Conservation (phyloP, 2,888 invertebrate genomes). For the Alviniconcha strummeri region DNA sequence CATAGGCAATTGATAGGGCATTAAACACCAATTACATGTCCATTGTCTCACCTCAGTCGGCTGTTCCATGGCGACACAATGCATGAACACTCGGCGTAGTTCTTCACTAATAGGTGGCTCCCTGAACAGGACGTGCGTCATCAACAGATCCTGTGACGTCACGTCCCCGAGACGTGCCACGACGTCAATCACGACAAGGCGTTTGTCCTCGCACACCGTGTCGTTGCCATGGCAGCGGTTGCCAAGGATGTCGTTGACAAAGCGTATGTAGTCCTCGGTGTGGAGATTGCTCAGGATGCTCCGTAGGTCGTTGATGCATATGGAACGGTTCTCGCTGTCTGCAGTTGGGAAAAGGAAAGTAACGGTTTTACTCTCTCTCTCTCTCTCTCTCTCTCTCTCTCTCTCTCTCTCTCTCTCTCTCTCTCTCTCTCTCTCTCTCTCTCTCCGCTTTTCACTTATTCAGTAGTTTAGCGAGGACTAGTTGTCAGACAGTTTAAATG, state of each 20-base stretch:
- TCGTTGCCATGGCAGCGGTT: constrained; percentile 41
- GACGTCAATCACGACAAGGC: constrained; percentile 50
- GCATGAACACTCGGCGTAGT: constrained; percentile 40
- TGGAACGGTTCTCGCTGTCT: constrained; percentile 50
- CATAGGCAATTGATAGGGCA: no score
- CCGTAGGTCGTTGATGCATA: constrained; percentile 48
- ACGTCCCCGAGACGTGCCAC: constrained; percentile 46
- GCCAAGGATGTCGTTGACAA: constrained; percentile 41
- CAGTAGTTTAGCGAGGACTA: no score
- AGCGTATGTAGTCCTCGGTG: constrained; percentile 41
- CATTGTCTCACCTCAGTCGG: constrained; percentile 24
- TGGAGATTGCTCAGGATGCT: constrained; percentile 40
- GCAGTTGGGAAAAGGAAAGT: neutral
- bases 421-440: no score
- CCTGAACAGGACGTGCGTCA: constrained; percentile 42
- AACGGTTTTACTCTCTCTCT: no score
- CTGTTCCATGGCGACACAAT: constrained; percentile 35
- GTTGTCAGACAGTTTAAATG: no score
- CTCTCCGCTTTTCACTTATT: no score
- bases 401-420: no score
- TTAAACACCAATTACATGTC: no score
- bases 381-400: no score
- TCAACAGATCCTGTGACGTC: constrained; percentile 46
- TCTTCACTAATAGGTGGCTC: constrained; percentile 35
- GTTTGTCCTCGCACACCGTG: constrained; percentile 44